phyloP scores from a whole-genome alignment of 2,888 invertebrate genomes.

The Ernsta delagoae region DNA sequence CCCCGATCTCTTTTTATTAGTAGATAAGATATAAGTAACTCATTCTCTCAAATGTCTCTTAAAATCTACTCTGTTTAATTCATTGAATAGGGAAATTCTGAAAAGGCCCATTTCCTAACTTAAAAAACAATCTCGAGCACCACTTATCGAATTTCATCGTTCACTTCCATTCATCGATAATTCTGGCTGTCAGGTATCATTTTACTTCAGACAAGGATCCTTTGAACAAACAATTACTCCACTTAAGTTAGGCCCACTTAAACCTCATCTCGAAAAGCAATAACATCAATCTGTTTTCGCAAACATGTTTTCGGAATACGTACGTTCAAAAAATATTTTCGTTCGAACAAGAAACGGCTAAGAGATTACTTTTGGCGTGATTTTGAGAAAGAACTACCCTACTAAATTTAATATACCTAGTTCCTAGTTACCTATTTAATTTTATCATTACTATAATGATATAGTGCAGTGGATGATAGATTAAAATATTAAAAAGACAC shows the following conservation, averaged over 20 bases:
- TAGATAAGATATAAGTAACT: too few relatives aligned
- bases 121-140: slow-evolving; percentile 1
- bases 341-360: slow-evolving; percentile 43
- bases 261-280: slow-evolving; percentile 47
- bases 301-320: slow-evolving; percentile 71
- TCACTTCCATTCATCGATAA: slow-evolving; percentile 15
- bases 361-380: slow-evolving; percentile 54
- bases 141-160: slow-evolving; percentile 16
- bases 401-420: neutral
- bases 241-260: slow-evolving; percentile 42
- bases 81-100: neutral
- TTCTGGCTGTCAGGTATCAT: slow-evolving; percentile 15
- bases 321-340: slow-evolving; percentile 52
- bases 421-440: too few relatives aligned
- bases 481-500: too few relatives aligned
- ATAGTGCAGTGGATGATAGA: too few relatives aligned
- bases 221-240: slow-evolving; percentile 40
- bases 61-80: neutral
- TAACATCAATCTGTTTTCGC: slow-evolving; percentile 60
- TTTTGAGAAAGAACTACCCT: slow-evolving; percentile 12
- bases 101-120: neutral
- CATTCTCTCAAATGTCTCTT: too few relatives aligned
- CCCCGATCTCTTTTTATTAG: neutral
- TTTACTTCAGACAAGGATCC: slow-evolving; percentile 19
- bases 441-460: too few relatives aligned